Conservation (phyloP, 2,797 vertebrate genomes). For the Syngnathus rostellatus region DNA sequence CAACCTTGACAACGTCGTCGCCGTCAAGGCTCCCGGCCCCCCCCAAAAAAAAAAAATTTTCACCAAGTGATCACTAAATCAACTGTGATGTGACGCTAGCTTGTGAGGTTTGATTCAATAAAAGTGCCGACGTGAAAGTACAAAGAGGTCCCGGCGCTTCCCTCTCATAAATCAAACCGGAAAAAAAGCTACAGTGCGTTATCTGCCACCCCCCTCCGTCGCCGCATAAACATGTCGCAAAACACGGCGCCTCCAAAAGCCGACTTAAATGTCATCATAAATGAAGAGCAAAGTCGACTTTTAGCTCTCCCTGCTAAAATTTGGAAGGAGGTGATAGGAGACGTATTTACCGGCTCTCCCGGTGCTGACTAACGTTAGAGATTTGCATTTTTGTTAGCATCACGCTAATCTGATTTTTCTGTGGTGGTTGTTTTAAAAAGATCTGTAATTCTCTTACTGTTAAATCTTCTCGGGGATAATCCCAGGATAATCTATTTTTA, state of each 20-base stretch:
- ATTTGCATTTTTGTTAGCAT: too few species aligned
- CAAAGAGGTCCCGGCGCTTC: conserved; percentile 20
- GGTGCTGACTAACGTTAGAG: conserved; percentile 29
- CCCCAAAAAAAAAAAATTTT: background rate
- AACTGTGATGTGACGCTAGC: conserved; percentile 15
- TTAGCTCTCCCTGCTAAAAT: conserved; percentile 52
- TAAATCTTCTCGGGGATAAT: too few species aligned
- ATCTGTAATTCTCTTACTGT: too few species aligned
- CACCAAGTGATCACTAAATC: conserved; percentile 13
- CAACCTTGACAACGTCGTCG: background rate
- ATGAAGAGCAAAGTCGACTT: conserved; percentile 63
- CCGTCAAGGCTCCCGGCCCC: background rate
- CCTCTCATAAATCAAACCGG: conserved; percentile 47
- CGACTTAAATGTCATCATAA: conserved; percentile 62
- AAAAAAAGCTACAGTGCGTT: conserved; percentile 39
- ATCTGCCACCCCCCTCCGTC: conserved; percentile 45
- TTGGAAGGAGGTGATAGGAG: conserved; percentile 32
- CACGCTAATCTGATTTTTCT: too few species aligned
- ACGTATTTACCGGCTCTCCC: conserved; percentile 47
- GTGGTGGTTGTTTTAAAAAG: too few species aligned
- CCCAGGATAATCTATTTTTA: too few species aligned
- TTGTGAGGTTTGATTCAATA: conserved; percentile 33
- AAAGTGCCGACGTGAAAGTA: conserved; percentile 25
- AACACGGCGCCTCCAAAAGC: conserved; percentile 48
- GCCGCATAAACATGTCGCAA: conserved; percentile 61